phyloP scores from a whole-genome alignment of 2,113 vertebrate genomes.

The Eulemur rufifrons region DNA sequence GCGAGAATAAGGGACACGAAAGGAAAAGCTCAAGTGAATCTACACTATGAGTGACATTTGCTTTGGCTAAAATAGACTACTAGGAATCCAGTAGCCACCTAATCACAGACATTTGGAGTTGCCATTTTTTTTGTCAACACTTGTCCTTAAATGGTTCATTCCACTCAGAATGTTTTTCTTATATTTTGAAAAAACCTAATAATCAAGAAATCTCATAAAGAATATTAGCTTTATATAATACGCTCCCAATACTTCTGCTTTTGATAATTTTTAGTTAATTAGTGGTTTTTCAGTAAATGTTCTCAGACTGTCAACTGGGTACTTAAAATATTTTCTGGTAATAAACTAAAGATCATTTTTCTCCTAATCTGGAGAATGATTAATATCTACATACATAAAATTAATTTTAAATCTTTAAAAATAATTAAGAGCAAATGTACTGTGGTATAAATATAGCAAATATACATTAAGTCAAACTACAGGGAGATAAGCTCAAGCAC shows the following conservation, averaged over 20 bases:
- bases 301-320: background rate
- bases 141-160: background rate
- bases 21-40: background rate
- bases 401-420: slow-evolving; percentile 50
- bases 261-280: slow-evolving; percentile 29
- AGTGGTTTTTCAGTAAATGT: slow-evolving; percentile 38
- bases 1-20: background rate
- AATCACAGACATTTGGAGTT: background rate
- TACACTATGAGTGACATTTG: background rate
- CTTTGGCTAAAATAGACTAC: background rate
- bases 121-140: background rate
- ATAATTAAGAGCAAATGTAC: slow-evolving; percentile 44
- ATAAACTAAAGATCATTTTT: slow-evolving; percentile 18
- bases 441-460: background rate
- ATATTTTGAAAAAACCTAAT: background rate
- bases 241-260: background rate
- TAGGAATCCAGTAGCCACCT: background rate
- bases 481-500: background rate
- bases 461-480: slow-evolving; percentile 4
- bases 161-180: background rate
- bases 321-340: slow-evolving; percentile 24
- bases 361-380: background rate
- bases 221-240: background rate
- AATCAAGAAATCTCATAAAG: background rate
- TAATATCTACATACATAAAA: background rate